Evolutionary conservation across 2,113 vertebrate species (phyloP).

Genomic region (Aplodontia rufa): DNA sequence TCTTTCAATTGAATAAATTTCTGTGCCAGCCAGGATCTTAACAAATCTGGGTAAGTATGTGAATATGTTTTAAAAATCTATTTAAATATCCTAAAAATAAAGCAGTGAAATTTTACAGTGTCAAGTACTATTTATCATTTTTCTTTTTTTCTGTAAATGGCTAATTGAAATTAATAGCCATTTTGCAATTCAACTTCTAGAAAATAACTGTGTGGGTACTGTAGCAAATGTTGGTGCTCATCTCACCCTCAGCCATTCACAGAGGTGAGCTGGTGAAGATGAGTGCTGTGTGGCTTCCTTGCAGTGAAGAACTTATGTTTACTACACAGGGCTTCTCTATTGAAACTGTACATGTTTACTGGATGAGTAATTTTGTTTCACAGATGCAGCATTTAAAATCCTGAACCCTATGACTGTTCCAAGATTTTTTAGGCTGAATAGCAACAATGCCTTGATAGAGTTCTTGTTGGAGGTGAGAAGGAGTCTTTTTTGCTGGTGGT

Average conservation of each 20-base stretch:
- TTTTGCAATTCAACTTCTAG: background rate
- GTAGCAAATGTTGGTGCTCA: background rate
- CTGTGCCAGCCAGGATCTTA: slow-evolving; percentile 83
- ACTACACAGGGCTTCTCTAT: slow-evolving; percentile 11
- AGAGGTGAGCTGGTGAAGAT: background rate
- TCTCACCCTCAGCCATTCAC: background rate
- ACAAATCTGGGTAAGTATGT: slow-evolving; percentile 81
- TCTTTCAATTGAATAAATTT: slow-evolving; percentile 81
- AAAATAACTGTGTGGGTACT: background rate
- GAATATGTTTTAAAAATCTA: slow-evolving; percentile 4
- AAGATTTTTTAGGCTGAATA: slow-evolving; percentile 96
- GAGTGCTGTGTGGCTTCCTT: background rate
- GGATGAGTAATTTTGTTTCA: slow-evolving; percentile 83
- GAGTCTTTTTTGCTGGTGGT: slow-evolving; percentile 56
- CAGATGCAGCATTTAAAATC: slow-evolving; percentile 99
- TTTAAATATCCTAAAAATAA: slow-evolving; percentile 17
- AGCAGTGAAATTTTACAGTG: background rate
- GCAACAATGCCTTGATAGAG: slow-evolving; percentile 98
- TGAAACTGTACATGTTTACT: slow-evolving; percentile 69
- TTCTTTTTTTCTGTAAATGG: background rate
- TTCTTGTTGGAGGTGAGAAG: slow-evolving; percentile 95
- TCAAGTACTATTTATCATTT: background rate
- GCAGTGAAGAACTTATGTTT: background rate
- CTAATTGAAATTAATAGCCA: slow-evolving; percentile 1
- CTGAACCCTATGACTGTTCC: slow-evolving; percentile 96